Percentiles rank a stretch among this genome's conserved stretches.
Conservation (phyloP, 2,797 vertebrate species). For the Sciurus carolinensis region DNA sequence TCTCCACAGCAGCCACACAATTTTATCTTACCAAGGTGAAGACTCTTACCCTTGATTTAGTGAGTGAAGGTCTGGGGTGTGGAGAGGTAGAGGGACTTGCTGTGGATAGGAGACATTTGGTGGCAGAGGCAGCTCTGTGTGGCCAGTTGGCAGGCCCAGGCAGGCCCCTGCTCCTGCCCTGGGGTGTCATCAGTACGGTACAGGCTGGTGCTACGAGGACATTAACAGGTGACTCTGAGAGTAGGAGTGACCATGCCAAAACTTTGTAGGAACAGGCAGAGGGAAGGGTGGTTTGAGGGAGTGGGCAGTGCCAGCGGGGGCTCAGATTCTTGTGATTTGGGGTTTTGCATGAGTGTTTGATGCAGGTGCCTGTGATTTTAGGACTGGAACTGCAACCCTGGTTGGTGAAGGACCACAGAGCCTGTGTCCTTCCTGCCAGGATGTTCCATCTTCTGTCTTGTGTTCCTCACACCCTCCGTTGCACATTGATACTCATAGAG, state of each 20-base stretch:
- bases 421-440: neutral
- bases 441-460: neutral
- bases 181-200: no score
- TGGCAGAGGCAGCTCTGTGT: neutral
- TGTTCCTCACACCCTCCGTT: neutral
- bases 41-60: neutral
- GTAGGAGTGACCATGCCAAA: neutral
- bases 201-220: neutral
- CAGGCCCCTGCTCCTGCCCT: neutral
- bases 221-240: neutral
- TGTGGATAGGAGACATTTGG: neutral
- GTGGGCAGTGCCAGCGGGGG: neutral
- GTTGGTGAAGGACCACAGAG: neutral
- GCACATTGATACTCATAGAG: no score
- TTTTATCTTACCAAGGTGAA: neutral
- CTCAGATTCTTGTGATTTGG: neutral
- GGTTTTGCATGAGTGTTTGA: neutral
- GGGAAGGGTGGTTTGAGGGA: neutral
- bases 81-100: neutral
- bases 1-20: neutral
- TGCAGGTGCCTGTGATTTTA: neutral
- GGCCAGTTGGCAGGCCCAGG: neutral
- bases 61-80: neutral
- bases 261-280: neutral
- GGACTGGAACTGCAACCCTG: neutral